Evolutionary conservation across 2,113 vertebrate species (phyloP).

Genomic region (Callorhinus ursinus): DNA sequence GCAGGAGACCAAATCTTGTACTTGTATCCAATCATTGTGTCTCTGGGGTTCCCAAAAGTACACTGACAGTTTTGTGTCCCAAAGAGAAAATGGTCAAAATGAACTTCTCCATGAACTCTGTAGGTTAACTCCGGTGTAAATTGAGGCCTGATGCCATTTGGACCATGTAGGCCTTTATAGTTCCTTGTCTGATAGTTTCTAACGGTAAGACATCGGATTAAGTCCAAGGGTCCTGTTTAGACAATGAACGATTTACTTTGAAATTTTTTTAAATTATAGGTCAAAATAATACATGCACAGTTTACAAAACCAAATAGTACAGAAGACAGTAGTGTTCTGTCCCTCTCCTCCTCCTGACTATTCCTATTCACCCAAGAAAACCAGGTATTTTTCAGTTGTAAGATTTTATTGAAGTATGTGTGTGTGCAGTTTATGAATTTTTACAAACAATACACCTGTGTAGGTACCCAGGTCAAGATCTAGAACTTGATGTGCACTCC

Average conservation of each 20-base stretch:
- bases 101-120: background rate
- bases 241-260: background rate
- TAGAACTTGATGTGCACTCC: background rate
- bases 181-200: background rate
- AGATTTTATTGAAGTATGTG: background rate
- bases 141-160: background rate
- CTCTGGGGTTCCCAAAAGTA: background rate
- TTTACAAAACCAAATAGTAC: background rate
- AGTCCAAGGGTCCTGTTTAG: background rate
- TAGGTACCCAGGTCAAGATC: background rate
- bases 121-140: background rate
- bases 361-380: background rate
- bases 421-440: background rate
- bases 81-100: background rate
- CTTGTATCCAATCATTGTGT: background rate
- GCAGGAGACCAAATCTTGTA: background rate
- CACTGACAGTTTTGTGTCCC: background rate
- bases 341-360: background rate
- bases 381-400: background rate
- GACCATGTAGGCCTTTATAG: background rate
- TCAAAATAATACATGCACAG: background rate
- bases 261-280: background rate
- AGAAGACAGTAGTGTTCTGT: background rate
- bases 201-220: background rate
- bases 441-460: background rate